Evolutionary conservation across 2,113 vertebrate species (phyloP), one percentile per base, ranked within the genome.

Genomic region (Chionodraco myersi): DNA sequence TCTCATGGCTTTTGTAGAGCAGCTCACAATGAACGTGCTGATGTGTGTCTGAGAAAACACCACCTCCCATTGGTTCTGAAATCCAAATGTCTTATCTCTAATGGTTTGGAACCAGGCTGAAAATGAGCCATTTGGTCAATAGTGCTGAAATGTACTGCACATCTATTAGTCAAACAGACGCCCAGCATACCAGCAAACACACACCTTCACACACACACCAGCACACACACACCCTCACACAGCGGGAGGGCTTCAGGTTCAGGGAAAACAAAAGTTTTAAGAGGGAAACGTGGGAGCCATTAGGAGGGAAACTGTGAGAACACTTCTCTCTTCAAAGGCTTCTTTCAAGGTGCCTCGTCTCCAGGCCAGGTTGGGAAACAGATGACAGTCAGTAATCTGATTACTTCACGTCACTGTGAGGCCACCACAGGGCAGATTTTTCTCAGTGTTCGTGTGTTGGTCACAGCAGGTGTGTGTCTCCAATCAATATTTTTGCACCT

Each of bases 261-360:
- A 58, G 52, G 76, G 76, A 77, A 84, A 82, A 84, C 70, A 82
- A 82, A 66, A 58, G 69, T 54, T 74, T 83, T 84, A 69, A 74
- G 69, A 77, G 58, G 51, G 5, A 80, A 82, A 86, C 75, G 64
- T 87, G 88, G 84, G 34, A 86, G 61, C 61, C 75, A 89, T 90
- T 90, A 90, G 71, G 57, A 57, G 56, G 54, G 48, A 65, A 54
- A 62, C 75, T 69, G 41, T 71, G 76, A 73, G 80, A 87, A 77
- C 58, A 75, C 61, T 64, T 68, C n/a, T 52, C 57, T 75, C 14
- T 48, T 77, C 78, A 77, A 41, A 73, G 67, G 52, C 51, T 3
- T 72, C 61, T 49, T 79, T 66, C 62, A 63, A 66, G 57, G 51
- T 59, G 62, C 23, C 18, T 26, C 1, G 10, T 48, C 18, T 70